Evolutionary conservation across 1,140 invertebrate genomes (phyloP).

Genomic region (Cherax destructor): DNA sequence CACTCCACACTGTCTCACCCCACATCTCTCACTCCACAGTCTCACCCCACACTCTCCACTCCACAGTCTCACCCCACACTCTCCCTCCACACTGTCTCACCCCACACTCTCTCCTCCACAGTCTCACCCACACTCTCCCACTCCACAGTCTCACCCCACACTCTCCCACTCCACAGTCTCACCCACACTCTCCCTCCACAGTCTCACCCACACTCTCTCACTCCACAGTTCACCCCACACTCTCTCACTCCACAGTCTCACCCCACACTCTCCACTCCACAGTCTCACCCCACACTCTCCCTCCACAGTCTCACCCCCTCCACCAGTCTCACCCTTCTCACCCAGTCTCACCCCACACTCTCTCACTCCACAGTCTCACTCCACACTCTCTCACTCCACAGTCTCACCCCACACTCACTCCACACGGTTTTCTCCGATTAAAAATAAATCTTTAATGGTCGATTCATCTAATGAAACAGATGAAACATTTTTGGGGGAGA

Average conservation of each 20-base stretch:
- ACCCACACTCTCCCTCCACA: background rate
- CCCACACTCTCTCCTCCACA: background rate
- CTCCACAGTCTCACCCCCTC: background rate
- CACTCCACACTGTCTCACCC: too few species aligned
- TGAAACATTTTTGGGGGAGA: too few species aligned
- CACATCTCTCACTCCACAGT: too few species aligned
- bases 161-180: background rate
- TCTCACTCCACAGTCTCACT: too few species aligned
- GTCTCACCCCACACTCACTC: too few species aligned
- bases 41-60: too few species aligned
- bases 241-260: background rate
- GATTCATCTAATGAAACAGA: too few species aligned
- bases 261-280: background rate
- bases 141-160: background rate
- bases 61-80: background rate
- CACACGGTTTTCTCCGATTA: too few species aligned
- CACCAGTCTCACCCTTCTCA: too few species aligned
- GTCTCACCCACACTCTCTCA: background rate
- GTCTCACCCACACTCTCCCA: background rate
- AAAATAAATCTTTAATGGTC: too few species aligned
- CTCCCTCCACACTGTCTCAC: too few species aligned
- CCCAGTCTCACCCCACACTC: background rate
- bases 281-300: background rate
- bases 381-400: background rate
- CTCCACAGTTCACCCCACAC: background rate